A percentile compares a stretch with the other conserved stretches of the same genome.
These are phyloP conservation scores for Acanthis flammea DNA, from an alignment of 2,797 vertebrate species.

Conservation along the genomic window DNA sequence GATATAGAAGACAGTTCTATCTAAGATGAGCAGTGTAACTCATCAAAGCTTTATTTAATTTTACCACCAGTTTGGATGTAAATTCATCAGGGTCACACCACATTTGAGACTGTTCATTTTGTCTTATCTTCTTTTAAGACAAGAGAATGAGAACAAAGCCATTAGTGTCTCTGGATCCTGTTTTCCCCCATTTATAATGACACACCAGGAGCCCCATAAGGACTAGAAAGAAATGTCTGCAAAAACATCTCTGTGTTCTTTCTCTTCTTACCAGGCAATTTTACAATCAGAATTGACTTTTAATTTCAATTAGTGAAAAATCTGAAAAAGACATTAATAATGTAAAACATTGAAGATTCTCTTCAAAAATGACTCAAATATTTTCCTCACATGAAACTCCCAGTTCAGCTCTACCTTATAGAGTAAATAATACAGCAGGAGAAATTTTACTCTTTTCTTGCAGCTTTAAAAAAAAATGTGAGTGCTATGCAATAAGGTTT, in stretches of 20 bases:
- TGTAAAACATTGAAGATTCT: not conserved
- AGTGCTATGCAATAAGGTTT: not conserved
- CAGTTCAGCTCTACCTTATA: not conserved
- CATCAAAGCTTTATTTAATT: not conserved
- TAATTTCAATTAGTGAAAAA: not conserved
- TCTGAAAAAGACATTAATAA: not conserved
- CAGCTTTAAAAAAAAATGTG: not conserved
- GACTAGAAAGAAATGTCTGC: not conserved
- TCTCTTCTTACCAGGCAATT: not conserved
- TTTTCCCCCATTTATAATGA: constrained; percentile 24
- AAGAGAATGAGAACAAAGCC: constrained; percentile 10
- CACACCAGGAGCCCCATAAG: not conserved
- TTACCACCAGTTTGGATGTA: not conserved
- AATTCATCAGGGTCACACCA: not conserved
- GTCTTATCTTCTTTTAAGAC: not conserved
- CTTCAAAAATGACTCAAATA: constrained; percentile 6
- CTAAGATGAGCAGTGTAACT: not conserved
- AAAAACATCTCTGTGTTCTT: not conserved
- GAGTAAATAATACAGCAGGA: constrained; percentile 1
- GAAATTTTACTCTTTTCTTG: not conserved
- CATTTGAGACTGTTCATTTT: not conserved
- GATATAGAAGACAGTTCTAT: not conserved
- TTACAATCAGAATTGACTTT: not conserved
- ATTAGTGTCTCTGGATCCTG: not conserved
- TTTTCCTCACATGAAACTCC: not conserved